A percentile compares a stretch with the other conserved stretches of the same genome.
phyloP scores from a whole-genome alignment of 53 echinoderm and acorn worm species.

The Zoroaster sp. region DNA sequence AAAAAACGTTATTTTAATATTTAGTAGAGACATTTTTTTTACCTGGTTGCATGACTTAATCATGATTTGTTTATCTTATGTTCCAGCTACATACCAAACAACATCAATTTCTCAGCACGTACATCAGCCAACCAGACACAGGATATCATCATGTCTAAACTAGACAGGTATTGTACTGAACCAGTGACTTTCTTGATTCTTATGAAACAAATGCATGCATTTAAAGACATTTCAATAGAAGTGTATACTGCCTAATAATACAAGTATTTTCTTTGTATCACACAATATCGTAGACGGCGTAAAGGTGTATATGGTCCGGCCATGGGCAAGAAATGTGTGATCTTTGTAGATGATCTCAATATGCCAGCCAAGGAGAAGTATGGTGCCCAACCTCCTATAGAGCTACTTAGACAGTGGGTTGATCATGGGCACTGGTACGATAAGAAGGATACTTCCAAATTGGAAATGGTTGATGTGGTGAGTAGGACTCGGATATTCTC shows the following conservation, averaged over 20 bases:
- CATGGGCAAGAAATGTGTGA: conserved; percentile 95
- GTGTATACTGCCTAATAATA: too few species aligned
- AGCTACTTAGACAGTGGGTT: conserved; percentile 91
- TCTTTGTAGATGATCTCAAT: conserved; percentile 98
- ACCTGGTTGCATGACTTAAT: neutral
- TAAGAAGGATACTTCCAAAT: conserved; percentile 94
- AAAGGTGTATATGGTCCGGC: conserved; percentile 96
- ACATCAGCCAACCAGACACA: conserved; percentile 98
- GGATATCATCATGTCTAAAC: conserved; percentile 99
- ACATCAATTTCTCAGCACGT: conserved; percentile 98
- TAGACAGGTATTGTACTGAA: conserved; percentile 99
- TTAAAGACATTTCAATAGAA: too few species aligned
- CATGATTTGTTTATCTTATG: neutral
- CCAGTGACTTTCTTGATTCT: too few species aligned
- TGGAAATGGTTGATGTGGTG: conserved; percentile 89
- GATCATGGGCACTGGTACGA: conserved; percentile 98
- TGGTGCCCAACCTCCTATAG: conserved; percentile 98
- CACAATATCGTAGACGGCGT: conserved; percentile 65
- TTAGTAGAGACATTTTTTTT: neutral
- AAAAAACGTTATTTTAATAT: too few species aligned
- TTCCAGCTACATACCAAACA: conserved; percentile 92
- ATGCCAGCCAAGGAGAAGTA: conserved; percentile 99
- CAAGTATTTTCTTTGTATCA: conserved; percentile 59
- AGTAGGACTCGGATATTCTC: conserved; percentile 48
- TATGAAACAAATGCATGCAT: too few species aligned